Conservation (phyloP, 2,888 invertebrate species). For the Diaphora mendica region DNA sequence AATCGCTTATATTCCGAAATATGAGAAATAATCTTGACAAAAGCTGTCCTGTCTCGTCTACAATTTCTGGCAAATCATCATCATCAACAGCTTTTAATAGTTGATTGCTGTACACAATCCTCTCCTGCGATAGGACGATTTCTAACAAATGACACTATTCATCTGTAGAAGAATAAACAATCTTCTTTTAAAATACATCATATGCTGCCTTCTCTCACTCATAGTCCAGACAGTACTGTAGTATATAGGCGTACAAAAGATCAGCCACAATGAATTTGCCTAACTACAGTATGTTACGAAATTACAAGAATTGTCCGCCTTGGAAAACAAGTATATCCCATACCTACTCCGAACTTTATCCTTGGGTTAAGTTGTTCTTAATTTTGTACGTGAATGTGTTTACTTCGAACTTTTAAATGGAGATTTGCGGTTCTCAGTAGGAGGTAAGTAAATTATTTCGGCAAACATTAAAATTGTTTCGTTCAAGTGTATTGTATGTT, state of each 20-base stretch:
- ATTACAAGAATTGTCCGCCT: constrained; percentile 57
- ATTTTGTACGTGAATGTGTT: constrained; percentile 48
- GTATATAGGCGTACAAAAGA: background rate
- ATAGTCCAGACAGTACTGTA: background rate
- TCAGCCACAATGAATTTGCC: constrained; percentile 1
- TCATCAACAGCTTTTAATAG: too few species aligned
- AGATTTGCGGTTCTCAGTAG: constrained; percentile 46
- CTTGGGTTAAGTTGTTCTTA: constrained; percentile 50
- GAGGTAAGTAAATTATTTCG: constrained; percentile 48
- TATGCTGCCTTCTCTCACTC: background rate
- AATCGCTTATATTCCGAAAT: background rate
- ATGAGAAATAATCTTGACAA: background rate
- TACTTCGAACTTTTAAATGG: constrained; percentile 43
- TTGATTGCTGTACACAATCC: too few species aligned
- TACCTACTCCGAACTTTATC: constrained; percentile 49
- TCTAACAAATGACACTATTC: background rate
- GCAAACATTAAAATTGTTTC: constrained; percentile 36
- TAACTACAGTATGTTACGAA: background rate
- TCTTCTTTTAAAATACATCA: background rate
- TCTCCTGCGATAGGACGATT: too few species aligned
- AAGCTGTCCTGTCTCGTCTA: background rate
- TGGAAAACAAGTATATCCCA: constrained; percentile 67
- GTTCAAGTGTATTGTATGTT: constrained; percentile 17
- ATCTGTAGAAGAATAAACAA: background rate
- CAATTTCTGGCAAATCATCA: background rate